These are phyloP conservation scores for Thermophis baileyi DNA, from an alignment of 2,113 vertebrate species.

Conservation along the genomic window DNA sequence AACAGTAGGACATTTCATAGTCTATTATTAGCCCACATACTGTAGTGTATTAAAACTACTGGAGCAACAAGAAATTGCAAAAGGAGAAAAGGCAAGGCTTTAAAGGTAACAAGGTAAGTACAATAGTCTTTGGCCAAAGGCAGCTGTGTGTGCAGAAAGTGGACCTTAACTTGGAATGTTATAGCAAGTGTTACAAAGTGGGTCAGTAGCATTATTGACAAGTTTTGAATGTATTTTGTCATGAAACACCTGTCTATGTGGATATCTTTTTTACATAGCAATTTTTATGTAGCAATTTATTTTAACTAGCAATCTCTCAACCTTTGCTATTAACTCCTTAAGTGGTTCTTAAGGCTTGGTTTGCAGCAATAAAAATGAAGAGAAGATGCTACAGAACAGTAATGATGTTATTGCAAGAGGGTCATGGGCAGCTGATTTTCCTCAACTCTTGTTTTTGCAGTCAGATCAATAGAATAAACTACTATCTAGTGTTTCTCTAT, in stretches of 20 bases:
- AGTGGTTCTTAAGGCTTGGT: background rate
- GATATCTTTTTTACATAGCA: background rate
- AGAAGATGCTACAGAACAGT: background rate
- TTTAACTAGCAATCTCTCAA: background rate
- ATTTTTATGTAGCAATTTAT: too few relatives aligned
- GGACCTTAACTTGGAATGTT: background rate
- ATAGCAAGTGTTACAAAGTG: background rate
- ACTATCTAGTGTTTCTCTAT: background rate
- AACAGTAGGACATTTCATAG: constrained; percentile 36
- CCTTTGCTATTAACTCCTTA: background rate
- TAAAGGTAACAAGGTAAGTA: background rate
- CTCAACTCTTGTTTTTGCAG: background rate
- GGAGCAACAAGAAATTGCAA: constrained; percentile 20
- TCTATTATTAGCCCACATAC: constrained; percentile 50
- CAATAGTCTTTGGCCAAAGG: background rate
- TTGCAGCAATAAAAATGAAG: background rate
- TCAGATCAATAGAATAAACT: background rate
- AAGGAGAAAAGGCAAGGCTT: background rate
- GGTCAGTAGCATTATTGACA: constrained; percentile 7
- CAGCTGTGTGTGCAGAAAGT: background rate
- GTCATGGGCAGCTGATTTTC: background rate
- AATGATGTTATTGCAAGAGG: background rate
- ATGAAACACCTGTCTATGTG: background rate
- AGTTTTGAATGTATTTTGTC: background rate
- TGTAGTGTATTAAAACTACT: constrained; percentile 46